Evolutionary conservation across 1,140 invertebrate species (phyloP).

Genomic region (Lepidurus arcticus): DNA sequence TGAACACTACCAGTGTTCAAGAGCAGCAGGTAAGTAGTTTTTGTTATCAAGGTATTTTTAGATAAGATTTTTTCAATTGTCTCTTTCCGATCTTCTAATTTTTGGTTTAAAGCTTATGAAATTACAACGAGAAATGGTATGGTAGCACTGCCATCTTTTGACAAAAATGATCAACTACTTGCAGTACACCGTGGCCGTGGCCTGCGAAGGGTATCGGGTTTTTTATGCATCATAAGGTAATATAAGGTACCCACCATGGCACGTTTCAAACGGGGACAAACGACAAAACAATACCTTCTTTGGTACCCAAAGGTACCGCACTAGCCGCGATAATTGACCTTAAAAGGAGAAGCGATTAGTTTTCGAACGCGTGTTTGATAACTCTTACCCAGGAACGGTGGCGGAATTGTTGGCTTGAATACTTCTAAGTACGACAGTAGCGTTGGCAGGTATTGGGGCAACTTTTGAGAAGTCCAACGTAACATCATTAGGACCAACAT

Average conservation of each 20-base stretch:
- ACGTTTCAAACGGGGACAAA: background rate
- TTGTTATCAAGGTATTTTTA: too few relatives aligned
- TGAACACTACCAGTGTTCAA: too few relatives aligned
- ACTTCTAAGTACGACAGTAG: constrained; percentile 26
- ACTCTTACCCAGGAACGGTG: constrained; percentile 12
- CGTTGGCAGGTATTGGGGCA: constrained; percentile 4
- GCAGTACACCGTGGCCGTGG: too few relatives aligned
- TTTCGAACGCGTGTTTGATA: background rate
- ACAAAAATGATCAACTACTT: too few relatives aligned
- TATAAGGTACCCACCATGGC: background rate
- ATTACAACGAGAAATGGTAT: too few relatives aligned
- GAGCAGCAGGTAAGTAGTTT: too few relatives aligned
- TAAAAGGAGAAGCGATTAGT: background rate
- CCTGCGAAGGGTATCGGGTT: too few relatives aligned
- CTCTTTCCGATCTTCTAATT: too few relatives aligned
- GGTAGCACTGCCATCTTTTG: too few relatives aligned
- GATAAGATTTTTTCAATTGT: too few relatives aligned
- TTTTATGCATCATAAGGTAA: too few relatives aligned
- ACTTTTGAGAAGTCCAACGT: constrained; percentile 20
- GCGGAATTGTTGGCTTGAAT: constrained; percentile 2
- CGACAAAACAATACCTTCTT: constrained; percentile 31
- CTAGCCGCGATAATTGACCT: background rate
- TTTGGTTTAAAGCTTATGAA: too few relatives aligned
- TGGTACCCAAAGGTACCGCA: constrained; percentile 16
- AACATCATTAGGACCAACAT: constrained; percentile 24